Percentiles rank a stretch among this genome's conserved stretches.
Evolutionary conservation across 2,113 vertebrate species (phyloP).

Genomic region (Pangasianodon gigas): DNA sequence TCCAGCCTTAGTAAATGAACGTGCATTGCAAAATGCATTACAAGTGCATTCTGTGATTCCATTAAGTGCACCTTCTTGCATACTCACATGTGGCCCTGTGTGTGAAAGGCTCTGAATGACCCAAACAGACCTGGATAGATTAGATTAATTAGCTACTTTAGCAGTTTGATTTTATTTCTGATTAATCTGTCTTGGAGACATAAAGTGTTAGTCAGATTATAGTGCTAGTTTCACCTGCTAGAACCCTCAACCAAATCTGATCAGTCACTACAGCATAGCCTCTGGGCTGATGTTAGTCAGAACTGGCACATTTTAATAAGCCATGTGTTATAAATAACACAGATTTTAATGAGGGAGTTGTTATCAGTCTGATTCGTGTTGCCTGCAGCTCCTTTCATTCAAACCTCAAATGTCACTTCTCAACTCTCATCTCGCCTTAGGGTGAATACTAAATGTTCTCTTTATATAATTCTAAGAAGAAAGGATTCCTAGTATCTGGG

Average conservation of each 20-base stretch:
- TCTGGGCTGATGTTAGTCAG: neutral
- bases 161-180: neutral
- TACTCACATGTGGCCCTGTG: neutral
- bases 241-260: neutral
- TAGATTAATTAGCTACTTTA: neutral
- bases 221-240: neutral
- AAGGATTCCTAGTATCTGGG: neutral
- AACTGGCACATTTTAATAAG: neutral
- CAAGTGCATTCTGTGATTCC: neutral
- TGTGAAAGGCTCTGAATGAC: neutral
- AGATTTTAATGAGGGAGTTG: neutral
- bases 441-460: neutral
- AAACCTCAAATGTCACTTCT: constrained; percentile 12
- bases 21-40: neutral
- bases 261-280: neutral
- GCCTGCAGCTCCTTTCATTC: neutral
- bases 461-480: constrained; percentile 7
- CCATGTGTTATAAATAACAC: constrained; percentile 6
- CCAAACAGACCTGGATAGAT: neutral
- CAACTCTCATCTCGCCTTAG: neutral
- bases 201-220: neutral
- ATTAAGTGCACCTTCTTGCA: neutral
- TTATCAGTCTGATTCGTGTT: neutral
- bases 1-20: neutral
- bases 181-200: neutral